Percentiles rank a stretch among this genome's conserved stretches.
Conservation (phyloP, 2,113 vertebrate species). For the crab-eating macaque (Macaca fascicularis) region T2T-MFA8v1.1 NC_088391.1:73575001-73575500, state of each 20-base stretch:
- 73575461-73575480: not conserved
- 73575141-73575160: not conserved
- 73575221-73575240: not conserved
- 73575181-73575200: not conserved
- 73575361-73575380: not conserved
- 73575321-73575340: not conserved
- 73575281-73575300: not conserved
- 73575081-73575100: not conserved
- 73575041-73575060: not conserved
- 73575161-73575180: not conserved
- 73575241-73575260: not conserved
- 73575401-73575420: not conserved
- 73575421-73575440: not conserved
- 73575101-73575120: not conserved
- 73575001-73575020: not conserved
- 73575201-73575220: not conserved
- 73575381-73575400: no score
- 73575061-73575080: not conserved
- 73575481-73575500: not conserved
- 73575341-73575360: not conserved
- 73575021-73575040: not conserved
- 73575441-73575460: not conserved
- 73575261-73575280: not conserved
- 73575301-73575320: not conserved
- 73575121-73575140: not conserved